Evolutionary conservation across 2,113 vertebrate genomes (phyloP).

Genomic region (Mesembrinibis cayennensis): DNA sequence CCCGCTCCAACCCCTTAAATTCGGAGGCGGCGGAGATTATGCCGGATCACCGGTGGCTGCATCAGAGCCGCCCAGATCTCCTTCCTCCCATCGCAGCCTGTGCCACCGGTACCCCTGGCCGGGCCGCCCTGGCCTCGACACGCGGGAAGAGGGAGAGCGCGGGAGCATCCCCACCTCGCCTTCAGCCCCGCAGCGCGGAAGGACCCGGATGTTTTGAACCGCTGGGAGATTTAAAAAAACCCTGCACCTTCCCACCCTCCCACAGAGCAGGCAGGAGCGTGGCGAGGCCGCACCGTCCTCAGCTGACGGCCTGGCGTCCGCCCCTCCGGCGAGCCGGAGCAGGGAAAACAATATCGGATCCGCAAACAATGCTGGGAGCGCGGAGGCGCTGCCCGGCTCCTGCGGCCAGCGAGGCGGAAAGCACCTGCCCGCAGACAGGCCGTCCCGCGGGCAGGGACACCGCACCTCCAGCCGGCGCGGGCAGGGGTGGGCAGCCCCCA

Average conservation of each 20-base stretch:
- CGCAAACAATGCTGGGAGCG: conserved; percentile 20
- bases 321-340: not conserved
- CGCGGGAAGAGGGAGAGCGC: rapidly evolving
- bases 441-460: not conserved
- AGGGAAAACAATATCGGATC: not conserved
- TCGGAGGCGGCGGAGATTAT: not conserved
- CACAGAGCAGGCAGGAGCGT: not conserved
- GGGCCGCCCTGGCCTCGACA: not conserved
- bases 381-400: not conserved
- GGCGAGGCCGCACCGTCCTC: not conserved
- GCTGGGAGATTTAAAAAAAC: not conserved
- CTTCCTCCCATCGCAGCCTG: not conserved
- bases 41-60: not conserved
- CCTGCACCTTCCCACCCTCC: not conserved
- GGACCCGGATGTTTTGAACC: not conserved
- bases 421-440: not conserved
- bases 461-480: not conserved
- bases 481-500: not conserved
- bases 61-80: rapidly evolving
- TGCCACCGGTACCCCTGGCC: not conserved
- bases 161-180: not conserved
- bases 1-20: not conserved
- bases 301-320: not conserved
- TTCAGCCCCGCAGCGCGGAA: not conserved
- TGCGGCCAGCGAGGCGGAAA: not conserved